Evolutionary conservation across 1,140 invertebrate species (phyloP), one percentile per base, ranked within the genome.

Genomic region (Oscheius sp.): DNA sequence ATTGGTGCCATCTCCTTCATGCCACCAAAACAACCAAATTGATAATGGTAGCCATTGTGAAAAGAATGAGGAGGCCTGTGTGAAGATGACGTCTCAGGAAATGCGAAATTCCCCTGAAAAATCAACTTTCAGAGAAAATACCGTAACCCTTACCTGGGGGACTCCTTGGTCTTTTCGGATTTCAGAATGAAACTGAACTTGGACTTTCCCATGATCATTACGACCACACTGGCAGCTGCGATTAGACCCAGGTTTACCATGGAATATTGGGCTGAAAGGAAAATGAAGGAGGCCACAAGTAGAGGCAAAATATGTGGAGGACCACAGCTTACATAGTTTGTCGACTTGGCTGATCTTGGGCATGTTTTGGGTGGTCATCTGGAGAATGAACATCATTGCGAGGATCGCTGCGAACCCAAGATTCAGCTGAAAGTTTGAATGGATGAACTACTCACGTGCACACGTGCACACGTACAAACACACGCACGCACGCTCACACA

Each of bases 191-290:
- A 15, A 18, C 42, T 45, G 36, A 36, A 13, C 31, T 63, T 63
- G 18, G 32, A 42, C 26, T 38, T 63, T 10, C 36, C 61, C 61
- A 63, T 32, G 7, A 36, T 63, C 36, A 63, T 34, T 4, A 63
- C 61, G 10, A 63, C 15, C 18, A 42, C 61, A 34, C 32, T 63
- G 10, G 61, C 32, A 63, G 35, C 31, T 10, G 61, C 36, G 35
- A 63, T 38, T 10, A 63, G 36, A n/a, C 10, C 13, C 15, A 63
- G 61, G 31, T 63, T 63, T 29, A 63, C 35, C 61, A 63, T 36
- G 7, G 32, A 36, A 32, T 63, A 63, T 18, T n/a, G 23, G 7
- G 61, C 61, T 63, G 36, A 63, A 45, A 45, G 23, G 23, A 45
- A 45, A 18, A 15, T 45, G 42, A 45, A 18, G 23, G 23, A 18